These are phyloP conservation scores for Hippocampus guttulatus DNA, from an alignment of 2,113 vertebrate species.

Conservation along the genomic window DNA sequence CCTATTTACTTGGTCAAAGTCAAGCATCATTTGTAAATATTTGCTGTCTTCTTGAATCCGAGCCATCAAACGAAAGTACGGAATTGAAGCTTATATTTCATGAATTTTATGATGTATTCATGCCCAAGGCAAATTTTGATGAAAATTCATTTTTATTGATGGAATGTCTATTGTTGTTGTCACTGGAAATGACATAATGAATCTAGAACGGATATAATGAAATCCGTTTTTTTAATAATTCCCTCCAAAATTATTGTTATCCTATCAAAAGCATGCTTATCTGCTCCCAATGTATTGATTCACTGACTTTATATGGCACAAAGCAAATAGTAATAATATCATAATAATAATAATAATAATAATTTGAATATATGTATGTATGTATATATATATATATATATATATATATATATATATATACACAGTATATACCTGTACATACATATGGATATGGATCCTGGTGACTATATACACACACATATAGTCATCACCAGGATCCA, in stretches of 20 bases:
- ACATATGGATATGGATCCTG: too few relatives aligned
- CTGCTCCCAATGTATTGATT: background rate
- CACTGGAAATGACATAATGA: background rate
- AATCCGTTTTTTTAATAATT: background rate
- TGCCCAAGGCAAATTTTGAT: background rate
- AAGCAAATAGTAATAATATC: too few relatives aligned
- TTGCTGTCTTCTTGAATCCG: background rate
- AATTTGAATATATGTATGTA: too few relatives aligned
- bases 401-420: too few relatives aligned
- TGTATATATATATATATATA: too few relatives aligned
- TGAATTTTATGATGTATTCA: background rate
- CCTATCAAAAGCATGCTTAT: background rate
- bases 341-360: too few relatives aligned
- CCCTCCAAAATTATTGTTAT: background rate
- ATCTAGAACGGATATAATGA: background rate
- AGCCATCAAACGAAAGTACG: background rate
- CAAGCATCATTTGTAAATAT: conserved; percentile 8
- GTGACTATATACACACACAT: too few relatives aligned
- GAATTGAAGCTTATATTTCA: too few relatives aligned
- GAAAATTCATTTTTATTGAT: background rate
- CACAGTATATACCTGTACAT: too few relatives aligned
- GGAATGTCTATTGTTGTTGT: background rate
- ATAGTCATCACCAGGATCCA: too few relatives aligned
- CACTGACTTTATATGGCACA: too few relatives aligned
- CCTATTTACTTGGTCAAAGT: conserved; percentile 14